Evolutionary conservation across 2,113 vertebrate genomes (phyloP).

Genomic region (Prionailurus bengalensis): DNA sequence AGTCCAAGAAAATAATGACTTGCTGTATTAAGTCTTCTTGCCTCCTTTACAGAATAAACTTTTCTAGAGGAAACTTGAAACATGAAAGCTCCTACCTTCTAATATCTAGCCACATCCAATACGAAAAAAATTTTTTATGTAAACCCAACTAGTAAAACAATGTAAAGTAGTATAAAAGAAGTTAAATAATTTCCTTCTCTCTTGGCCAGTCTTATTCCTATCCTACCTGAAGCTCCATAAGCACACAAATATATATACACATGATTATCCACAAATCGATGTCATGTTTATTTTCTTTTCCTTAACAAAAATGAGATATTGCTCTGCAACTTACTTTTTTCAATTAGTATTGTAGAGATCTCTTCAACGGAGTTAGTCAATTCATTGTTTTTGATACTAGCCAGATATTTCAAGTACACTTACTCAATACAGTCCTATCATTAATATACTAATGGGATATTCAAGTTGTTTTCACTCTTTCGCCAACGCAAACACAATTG

Average conservation of each 20-base stretch:
- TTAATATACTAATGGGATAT: background rate
- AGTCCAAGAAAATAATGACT: background rate
- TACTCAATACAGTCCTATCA: background rate
- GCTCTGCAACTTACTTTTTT: background rate
- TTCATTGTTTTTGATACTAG: background rate
- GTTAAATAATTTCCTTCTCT: background rate
- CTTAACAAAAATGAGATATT: constrained; percentile 9
- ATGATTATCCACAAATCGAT: background rate
- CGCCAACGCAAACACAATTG: background rate
- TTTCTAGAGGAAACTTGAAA: background rate
- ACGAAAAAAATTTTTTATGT: background rate
- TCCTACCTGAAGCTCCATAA: background rate
- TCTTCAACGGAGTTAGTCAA: constrained; percentile 35
- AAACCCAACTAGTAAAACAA: background rate
- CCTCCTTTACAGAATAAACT: background rate
- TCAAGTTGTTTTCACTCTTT: constrained; percentile 24
- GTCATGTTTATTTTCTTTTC: background rate
- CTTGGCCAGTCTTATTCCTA: background rate
- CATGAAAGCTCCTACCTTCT: background rate
- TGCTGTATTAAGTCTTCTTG: constrained; percentile 34
- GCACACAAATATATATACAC: background rate
- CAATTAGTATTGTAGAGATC: background rate
- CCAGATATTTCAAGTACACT: constrained; percentile 2
- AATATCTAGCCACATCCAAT: background rate
- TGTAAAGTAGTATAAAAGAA: background rate